A percentile compares a stretch with the other conserved stretches of the same genome.
Conservation (phyloP, 2,888 invertebrate species). For the Flabesymbios commensalis region DNA sequence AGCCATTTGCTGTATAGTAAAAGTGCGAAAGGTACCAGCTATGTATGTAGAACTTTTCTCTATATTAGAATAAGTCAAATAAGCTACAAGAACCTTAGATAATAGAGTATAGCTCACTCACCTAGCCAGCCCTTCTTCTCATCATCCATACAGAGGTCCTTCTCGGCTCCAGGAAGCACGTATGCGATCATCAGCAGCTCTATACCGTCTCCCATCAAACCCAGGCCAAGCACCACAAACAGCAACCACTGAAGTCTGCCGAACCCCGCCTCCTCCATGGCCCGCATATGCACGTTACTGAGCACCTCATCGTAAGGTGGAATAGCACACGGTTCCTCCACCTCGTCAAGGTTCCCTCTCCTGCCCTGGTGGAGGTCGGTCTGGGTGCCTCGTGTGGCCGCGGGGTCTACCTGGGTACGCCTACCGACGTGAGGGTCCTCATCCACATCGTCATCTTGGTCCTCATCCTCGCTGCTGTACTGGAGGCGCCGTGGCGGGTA, state of each 20-base stretch:
- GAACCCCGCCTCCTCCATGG: slow-evolving; percentile 19
- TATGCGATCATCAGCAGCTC: slow-evolving; percentile 25
- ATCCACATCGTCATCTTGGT: no score
- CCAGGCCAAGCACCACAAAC: slow-evolving; percentile 20
- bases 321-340: neutral
- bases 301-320: slow-evolving; percentile 4
- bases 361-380: neutral
- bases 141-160: slow-evolving; percentile 25
- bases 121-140: slow-evolving; percentile 29
- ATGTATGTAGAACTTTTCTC: no score
- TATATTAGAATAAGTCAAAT: no score
- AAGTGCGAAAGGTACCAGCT: no score
- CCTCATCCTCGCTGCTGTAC: no score
- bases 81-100: no score
- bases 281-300: neutral
- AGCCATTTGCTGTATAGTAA: no score
- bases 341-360: neutral
- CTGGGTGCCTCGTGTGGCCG: neutral
- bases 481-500: no score
- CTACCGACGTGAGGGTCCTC: no score
- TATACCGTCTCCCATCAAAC: slow-evolving; percentile 24
- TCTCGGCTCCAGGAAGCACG: slow-evolving; percentile 23
- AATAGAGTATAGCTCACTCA: slow-evolving; percentile 1
- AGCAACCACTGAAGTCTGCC: slow-evolving; percentile 28
- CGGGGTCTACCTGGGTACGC: no score